These are phyloP conservation scores for Micronycteris hirsuta DNA, from an alignment of 2,113 vertebrate species.

Conservation along the genomic window DNA sequence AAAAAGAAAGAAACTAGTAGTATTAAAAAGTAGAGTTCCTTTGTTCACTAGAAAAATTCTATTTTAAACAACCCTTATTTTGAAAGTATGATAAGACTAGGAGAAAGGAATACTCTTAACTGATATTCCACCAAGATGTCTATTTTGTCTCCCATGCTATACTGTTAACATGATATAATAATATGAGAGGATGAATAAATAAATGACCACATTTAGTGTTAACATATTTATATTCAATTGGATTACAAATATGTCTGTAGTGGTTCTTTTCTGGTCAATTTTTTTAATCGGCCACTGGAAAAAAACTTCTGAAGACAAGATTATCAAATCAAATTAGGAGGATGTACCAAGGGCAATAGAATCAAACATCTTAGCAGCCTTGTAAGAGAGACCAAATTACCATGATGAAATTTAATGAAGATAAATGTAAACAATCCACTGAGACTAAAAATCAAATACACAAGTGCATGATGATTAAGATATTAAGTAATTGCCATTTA, in stretches of 20 bases:
- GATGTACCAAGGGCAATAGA: constrained; percentile 27
- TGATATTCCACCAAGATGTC: neutral
- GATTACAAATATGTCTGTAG: neutral
- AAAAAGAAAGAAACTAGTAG: neutral
- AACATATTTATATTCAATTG: neutral
- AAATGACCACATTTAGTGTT: neutral
- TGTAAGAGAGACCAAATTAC: constrained; percentile 44
- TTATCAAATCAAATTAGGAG: constrained; percentile 52
- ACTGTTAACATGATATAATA: neutral
- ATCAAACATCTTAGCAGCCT: constrained; percentile 22
- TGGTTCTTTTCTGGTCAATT: neutral
- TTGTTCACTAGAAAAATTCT: neutral
- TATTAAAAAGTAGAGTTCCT: neutral
- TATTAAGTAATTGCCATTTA: constrained; percentile 50
- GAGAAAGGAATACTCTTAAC: neutral
- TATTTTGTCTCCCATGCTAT: neutral
- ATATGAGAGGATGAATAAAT: neutral
- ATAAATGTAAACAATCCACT: constrained; percentile 48
- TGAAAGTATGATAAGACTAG: neutral
- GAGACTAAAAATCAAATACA: constrained; percentile 47
- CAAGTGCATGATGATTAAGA: constrained; percentile 59
- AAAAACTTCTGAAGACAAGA: constrained; percentile 10
- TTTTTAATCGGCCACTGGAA: neutral
- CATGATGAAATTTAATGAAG: constrained; percentile 57
- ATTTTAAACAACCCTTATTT: neutral